Evolutionary conservation across 2,888 invertebrate species (phyloP), one percentile per base, ranked within the genome.

Genomic region (Xylota segnis): DNA sequence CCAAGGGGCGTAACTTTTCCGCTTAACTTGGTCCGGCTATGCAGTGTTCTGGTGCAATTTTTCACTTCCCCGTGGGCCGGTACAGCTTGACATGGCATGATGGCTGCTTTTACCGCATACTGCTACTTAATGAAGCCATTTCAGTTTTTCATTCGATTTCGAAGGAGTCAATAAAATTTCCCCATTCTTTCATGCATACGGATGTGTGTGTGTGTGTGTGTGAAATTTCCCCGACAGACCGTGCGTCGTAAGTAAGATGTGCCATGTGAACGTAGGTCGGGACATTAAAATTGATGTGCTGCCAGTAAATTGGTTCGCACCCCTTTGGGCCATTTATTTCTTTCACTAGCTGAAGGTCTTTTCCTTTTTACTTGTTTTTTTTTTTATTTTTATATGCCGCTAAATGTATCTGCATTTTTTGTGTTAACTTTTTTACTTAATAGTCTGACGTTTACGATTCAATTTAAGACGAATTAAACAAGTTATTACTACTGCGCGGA

Each of bases 51-150:
- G 23, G 27, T 27, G 61, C 18, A 32, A 37, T 23, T 18, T 23
- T 27, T n/a, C 40, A 14, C 14, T 37, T 40, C 40, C 18, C 16
- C 27, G 5, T 40, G 27, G 27, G 16, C n/a, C 27, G 0, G 9
- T n/a, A n/a, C 72, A 61, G 72, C 59, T 72, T 61, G 61, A 72
- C 23, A 40, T 27, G 12, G 27, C 27, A 63, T 63, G 63, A 54
- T 65, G 54, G 75, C 45, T 23, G 54, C 54, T 29, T 34, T 65
- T 45, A 56, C 63, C 54, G 37, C 56, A 47, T 45, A 16, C 23
- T 34, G 56, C 27, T 58, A 58, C 47, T 40, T 76, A 76, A 76
- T 76, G 65, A 76, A 76, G 75, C 75, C 75, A 66, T 76, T 76
- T 76, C 56, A 66, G 43, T 76, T 66, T 76, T 76, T 76, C 66